A percentile compares a stretch with the other conserved stretches of the same genome.
phyloP scores from a whole-genome alignment of 2,113 vertebrate genomes.

The Theristicus caerulescens region DNA sequence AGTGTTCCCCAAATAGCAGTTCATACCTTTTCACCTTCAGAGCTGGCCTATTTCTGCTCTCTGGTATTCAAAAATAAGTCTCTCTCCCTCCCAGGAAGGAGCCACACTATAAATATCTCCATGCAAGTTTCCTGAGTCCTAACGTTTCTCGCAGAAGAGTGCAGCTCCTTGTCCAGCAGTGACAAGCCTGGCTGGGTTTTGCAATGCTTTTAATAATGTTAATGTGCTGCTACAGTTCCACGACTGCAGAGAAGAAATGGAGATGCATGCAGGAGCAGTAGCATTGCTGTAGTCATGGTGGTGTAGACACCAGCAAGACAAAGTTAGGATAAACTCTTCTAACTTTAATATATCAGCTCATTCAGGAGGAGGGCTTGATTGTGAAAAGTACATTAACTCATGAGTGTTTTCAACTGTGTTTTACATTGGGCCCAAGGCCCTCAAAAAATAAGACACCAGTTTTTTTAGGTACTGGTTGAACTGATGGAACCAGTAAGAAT shows the following conservation, averaged over 20 bases:
- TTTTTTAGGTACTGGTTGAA: not conserved
- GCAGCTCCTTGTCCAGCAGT: not conserved
- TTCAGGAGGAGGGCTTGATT: not conserved
- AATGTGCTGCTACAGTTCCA: not conserved
- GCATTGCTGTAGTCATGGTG: not conserved
- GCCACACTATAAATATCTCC: constrained; percentile 11
- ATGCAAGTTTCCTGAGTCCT: not conserved
- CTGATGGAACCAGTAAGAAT: not conserved
- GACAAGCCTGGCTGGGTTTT: not conserved
- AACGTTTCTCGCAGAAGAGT: not conserved
- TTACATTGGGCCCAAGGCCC: not conserved
- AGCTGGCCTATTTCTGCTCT: constrained; percentile 25
- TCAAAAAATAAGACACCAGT: not conserved
- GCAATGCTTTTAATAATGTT: not conserved
- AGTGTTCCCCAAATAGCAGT: constrained; percentile 11
- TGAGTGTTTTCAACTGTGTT: not conserved
- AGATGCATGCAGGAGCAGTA: not conserved
- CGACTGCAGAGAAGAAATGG: not conserved
- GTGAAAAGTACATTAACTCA: not conserved
- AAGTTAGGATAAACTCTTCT: not conserved
- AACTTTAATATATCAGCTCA: not conserved
- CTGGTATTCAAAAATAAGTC: constrained; percentile 20
- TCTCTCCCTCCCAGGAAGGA: constrained; percentile 7
- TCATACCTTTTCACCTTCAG: constrained; percentile 58
- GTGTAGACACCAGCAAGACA: not conserved